Conservation (phyloP, 2,113 vertebrate species). For the Carettochelys insculpta region DNA sequence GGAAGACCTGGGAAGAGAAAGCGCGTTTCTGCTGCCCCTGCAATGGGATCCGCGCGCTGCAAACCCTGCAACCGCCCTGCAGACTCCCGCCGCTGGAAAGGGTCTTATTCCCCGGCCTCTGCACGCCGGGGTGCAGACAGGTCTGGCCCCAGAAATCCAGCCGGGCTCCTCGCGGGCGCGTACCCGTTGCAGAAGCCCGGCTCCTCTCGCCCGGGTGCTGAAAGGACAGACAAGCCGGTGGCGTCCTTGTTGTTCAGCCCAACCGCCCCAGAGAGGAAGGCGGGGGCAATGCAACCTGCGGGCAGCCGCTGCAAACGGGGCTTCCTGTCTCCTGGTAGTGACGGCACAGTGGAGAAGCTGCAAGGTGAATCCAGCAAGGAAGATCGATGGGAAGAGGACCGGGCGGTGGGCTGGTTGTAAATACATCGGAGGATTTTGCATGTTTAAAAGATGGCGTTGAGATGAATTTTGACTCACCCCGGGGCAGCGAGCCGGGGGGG, state of each 20-base stretch:
- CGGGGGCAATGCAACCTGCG: background rate
- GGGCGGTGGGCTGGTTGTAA: accelerated
- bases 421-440: background rate
- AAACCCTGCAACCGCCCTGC: background rate
- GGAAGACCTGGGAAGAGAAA: background rate
- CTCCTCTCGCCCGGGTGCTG: too few species aligned
- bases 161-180: too few species aligned
- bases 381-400: background rate
- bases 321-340: background rate
- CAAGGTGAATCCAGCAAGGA: background rate
- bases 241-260: background rate
- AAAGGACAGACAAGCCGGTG: background rate
- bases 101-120: background rate
- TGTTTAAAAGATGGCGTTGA: accelerated
- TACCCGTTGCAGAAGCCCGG: too few species aligned
- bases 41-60: background rate
- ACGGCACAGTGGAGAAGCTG: background rate
- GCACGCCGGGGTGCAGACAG: background rate
- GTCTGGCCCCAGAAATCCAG: background rate
- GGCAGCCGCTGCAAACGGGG: background rate
- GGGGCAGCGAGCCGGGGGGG: background rate
- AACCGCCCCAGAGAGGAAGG: background rate
- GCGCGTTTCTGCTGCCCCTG: background rate
- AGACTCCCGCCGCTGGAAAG: background rate
- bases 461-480: background rate